Conservation (phyloP, 2,113 vertebrate species). For the Semicossyphus pulcher region DNA sequence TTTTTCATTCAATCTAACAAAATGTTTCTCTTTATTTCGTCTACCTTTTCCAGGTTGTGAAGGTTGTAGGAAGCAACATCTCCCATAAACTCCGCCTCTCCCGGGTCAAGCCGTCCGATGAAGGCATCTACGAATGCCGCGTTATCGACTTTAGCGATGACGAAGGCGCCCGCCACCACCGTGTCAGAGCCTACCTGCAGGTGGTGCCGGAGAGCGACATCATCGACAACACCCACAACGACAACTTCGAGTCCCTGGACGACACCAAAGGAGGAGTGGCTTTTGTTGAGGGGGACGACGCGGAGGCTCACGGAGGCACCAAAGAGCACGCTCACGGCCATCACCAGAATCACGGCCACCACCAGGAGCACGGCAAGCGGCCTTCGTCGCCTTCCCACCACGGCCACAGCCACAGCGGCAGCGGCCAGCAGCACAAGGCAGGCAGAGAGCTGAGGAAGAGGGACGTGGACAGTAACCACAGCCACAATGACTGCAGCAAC, state of each 20-base stretch:
- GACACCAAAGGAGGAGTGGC: conserved; percentile 63
- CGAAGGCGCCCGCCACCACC: conserved; percentile 89
- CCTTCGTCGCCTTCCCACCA: conserved; percentile 68
- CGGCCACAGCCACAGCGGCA: conserved; percentile 81
- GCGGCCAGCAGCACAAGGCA: conserved; percentile 79
- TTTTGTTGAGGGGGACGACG: background rate
- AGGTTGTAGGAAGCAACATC: conserved; percentile 96
- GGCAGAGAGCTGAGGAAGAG: conserved; percentile 91
- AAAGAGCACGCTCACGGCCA: conserved; percentile 58
- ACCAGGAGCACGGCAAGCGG: conserved; percentile 68
- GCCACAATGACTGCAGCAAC: conserved; percentile 81
- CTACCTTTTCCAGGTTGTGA: conserved; percentile 87
- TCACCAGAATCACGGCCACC: conserved; percentile 78
- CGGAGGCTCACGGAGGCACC: conserved; percentile 73
- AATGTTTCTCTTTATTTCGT: background rate
- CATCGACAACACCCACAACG: background rate
- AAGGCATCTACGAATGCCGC: conserved; percentile 95
- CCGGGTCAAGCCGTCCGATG: conserved; percentile 90
- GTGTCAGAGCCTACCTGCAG: conserved; percentile 92
- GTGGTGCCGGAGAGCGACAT: conserved; percentile 84
- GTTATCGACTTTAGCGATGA: conserved; percentile 96
- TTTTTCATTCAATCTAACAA: too few species aligned
- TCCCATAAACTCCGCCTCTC: conserved; percentile 97
- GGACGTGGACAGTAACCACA: conserved; percentile 81
- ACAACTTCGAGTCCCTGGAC: conserved; percentile 67